These are phyloP conservation scores for Etia nguti DNA, from an alignment of 2,113 vertebrate species.

Conservation along the genomic window DNA sequence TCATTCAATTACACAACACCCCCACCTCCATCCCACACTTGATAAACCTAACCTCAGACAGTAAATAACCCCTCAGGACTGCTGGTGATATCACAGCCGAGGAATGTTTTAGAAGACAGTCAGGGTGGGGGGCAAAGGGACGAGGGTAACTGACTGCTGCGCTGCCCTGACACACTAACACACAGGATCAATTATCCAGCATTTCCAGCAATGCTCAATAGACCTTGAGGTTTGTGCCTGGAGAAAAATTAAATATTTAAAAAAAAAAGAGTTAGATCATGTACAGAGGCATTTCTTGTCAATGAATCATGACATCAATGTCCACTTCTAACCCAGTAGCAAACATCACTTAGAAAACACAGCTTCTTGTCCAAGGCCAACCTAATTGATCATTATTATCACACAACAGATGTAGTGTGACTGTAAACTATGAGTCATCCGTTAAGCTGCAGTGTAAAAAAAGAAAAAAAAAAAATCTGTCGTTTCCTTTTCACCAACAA, in stretches of 20 bases:
- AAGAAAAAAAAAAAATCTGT: not conserved
- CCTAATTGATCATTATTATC: not conserved
- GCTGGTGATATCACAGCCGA: slow-evolving; percentile 51
- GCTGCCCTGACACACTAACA: not conserved
- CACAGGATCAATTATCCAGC: not conserved
- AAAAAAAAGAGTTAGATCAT: not conserved
- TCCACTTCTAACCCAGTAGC: not conserved
- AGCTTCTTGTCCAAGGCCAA: not conserved
- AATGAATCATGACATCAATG: not conserved
- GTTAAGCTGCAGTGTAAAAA: not conserved
- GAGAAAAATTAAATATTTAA: not conserved
- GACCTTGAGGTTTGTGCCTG: not conserved
- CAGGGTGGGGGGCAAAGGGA: not conserved
- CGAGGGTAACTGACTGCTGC: not conserved
- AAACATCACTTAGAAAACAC: not conserved
- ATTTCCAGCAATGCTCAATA: not conserved
- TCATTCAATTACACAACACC: not conserved
- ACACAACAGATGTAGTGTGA: not conserved
- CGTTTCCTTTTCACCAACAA: not conserved
- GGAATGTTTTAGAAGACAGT: slow-evolving; percentile 46
- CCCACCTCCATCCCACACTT: slow-evolving; percentile 8
- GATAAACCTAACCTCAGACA: slow-evolving; percentile 58
- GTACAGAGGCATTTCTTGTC: not conserved
- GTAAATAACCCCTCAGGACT: slow-evolving; percentile 45
- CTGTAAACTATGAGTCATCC: not conserved